Conservation (phyloP, 2,113 vertebrate genomes). For the Lutjanus erythropterus region DNA sequence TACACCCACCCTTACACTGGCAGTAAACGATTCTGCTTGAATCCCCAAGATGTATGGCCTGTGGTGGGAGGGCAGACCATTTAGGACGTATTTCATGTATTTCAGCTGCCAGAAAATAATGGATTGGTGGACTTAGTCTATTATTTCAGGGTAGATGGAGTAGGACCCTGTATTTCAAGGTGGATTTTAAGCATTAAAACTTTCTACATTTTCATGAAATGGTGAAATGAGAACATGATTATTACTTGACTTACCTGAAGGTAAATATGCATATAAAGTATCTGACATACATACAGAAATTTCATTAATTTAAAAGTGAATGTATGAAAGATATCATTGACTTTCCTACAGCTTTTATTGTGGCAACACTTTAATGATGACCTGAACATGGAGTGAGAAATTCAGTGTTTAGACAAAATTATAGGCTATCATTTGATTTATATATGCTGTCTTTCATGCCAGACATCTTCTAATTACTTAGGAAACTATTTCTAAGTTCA, state of each 20-base stretch:
- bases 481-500: constrained; percentile 1
- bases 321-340: background rate
- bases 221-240: background rate
- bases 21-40: constrained; percentile 57
- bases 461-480: background rate
- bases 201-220: background rate
- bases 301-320: background rate
- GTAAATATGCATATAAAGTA: background rate
- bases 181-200: background rate
- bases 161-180: background rate
- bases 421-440: background rate
- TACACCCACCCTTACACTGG: constrained; percentile 30
- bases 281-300: background rate
- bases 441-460: background rate
- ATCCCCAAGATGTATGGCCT: constrained; percentile 51
- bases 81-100: constrained; percentile 41
- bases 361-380: background rate
- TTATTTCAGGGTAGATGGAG: constrained; percentile 17
- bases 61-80: constrained; percentile 54
- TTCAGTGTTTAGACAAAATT: background rate
- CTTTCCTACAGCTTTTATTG: background rate
- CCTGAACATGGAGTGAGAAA: background rate
- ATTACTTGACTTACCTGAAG: background rate
- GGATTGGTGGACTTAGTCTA: constrained; percentile 10
- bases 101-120: constrained; percentile 34